These are phyloP conservation scores for Daphoenositta chrysoptera DNA, from an alignment of 2,113 vertebrate species.

Conservation along the genomic window DNA sequence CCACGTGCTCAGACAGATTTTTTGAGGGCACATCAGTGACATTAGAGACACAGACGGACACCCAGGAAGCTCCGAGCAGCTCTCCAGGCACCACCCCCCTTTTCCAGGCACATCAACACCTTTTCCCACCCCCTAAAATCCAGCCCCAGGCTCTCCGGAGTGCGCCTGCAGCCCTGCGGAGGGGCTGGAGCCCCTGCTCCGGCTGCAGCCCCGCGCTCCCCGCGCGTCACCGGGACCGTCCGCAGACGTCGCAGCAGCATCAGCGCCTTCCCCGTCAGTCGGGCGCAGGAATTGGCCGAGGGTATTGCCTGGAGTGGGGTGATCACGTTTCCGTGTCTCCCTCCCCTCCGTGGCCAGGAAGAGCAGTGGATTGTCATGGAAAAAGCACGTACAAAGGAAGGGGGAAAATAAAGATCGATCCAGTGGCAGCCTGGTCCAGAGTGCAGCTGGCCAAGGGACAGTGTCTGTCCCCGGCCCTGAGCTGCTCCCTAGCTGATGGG, in stretches of 20 bases:
- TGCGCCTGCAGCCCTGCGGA: background rate
- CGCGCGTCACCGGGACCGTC: fast-evolving
- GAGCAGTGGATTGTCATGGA: background rate
- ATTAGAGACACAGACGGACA: background rate
- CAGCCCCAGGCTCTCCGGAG: background rate
- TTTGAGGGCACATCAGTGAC: background rate
- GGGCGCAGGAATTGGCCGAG: background rate
- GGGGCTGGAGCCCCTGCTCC: background rate
- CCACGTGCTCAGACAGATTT: background rate
- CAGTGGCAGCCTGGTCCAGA: background rate
- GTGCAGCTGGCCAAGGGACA: fast-evolving
- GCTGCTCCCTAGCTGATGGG: background rate
- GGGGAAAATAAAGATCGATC: fast-evolving
- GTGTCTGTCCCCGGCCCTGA: background rate
- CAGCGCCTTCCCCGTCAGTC: background rate
- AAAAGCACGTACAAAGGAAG: background rate
- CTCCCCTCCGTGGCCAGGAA: background rate
- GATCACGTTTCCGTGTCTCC: fast-evolving
- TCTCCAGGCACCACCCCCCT: background rate
- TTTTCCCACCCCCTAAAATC: background rate
- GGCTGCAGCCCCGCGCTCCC: background rate
- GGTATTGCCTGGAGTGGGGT: background rate
- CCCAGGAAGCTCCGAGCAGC: background rate
- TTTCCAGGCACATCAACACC: background rate
- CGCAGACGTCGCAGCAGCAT: background rate